These are phyloP conservation scores for Maniola hyperantus DNA, from an alignment of 2,888 invertebrate genomes.

Conservation along the genomic window DNA sequence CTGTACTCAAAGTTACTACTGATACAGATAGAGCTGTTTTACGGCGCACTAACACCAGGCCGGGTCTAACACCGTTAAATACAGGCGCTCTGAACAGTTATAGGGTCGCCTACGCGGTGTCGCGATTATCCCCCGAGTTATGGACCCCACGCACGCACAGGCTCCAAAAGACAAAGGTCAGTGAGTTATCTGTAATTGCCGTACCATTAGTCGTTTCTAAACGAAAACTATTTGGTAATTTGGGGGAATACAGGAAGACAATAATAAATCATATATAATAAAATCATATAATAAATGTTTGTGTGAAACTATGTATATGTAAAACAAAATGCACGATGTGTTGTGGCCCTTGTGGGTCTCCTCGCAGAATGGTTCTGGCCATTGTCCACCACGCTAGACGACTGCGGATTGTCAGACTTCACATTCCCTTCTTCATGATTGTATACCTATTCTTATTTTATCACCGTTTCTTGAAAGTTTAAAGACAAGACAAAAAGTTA, in stretches of 20 bases:
- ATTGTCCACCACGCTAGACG: no score
- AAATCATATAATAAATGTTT: no score
- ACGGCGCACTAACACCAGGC: constrained; percentile 15
- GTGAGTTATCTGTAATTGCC: constrained; percentile 33
- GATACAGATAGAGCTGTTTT: constrained; percentile 23
- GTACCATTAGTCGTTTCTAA: constrained; percentile 11
- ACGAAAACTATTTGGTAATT: neutral
- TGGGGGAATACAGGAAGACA: neutral
- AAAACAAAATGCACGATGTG: no score
- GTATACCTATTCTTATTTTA: no score
- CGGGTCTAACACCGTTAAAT: constrained; percentile 46
- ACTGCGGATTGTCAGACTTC: no score
- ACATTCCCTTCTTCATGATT: no score
- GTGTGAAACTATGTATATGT: no score
- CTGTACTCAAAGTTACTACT: constrained; percentile 16
- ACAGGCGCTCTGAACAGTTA: constrained; percentile 44
- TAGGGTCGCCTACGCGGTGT: constrained; percentile 52
- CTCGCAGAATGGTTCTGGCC: no score
- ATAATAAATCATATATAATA: no score
- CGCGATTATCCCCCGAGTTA: constrained; percentile 53
- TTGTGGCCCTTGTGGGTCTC: no score
- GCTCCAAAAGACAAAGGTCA: constrained; percentile 45
- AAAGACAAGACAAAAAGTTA: no score
- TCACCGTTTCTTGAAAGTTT: no score
- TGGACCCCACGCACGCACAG: constrained; percentile 51